A percentile compares a stretch with the other conserved stretches of the same genome.
These are phyloP conservation scores for Chamaetylas fuelleborni DNA, from an alignment of 2,113 vertebrate genomes.

Conservation along the genomic window DNA sequence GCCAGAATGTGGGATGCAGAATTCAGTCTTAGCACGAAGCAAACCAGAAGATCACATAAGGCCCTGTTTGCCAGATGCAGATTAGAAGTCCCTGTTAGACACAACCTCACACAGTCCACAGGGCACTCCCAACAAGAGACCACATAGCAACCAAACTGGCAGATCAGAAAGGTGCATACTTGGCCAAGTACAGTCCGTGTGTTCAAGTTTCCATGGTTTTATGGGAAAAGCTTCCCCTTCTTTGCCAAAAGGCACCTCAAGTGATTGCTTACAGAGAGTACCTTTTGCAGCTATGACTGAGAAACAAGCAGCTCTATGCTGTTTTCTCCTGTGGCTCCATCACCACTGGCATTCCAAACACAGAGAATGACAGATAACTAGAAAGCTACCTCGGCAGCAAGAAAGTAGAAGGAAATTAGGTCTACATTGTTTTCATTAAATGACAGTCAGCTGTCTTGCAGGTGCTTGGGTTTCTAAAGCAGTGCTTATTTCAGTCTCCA, in stretches of 20 bases:
- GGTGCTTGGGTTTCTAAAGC: background rate
- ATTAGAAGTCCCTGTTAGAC: background rate
- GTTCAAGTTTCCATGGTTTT: background rate
- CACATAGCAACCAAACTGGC: rapidly evolving
- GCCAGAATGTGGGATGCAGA: background rate
- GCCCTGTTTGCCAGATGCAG: background rate
- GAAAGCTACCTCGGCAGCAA: background rate
- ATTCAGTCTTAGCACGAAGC: background rate
- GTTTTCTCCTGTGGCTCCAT: background rate
- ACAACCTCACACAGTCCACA: background rate
- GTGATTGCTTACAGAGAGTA: background rate
- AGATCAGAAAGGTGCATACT: background rate
- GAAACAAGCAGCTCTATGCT: background rate
- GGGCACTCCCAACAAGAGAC: background rate
- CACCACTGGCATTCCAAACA: background rate
- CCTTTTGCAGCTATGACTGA: background rate
- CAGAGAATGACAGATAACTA: background rate
- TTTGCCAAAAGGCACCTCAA: background rate
- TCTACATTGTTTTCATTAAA: background rate
- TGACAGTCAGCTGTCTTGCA: background rate
- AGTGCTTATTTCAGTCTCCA: background rate
- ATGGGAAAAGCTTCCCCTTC: background rate
- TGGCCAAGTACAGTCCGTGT: rapidly evolving
- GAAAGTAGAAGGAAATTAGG: background rate
- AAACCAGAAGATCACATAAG: background rate